phyloP scores from a whole-genome alignment of 1,140 invertebrate genomes.

The Drosophila seguyi region DNA sequence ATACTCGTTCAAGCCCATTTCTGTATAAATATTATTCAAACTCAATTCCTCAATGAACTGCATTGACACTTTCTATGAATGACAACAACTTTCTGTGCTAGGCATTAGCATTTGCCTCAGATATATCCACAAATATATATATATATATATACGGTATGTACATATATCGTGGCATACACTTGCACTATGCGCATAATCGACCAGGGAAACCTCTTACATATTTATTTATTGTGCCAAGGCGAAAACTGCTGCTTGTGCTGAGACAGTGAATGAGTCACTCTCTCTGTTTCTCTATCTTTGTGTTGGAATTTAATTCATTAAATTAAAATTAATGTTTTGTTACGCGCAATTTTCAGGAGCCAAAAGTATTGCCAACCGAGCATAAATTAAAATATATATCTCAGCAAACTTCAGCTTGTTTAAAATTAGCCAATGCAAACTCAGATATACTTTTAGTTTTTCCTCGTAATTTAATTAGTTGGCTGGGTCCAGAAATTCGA shows the following conservation, averaged over 20 bases:
- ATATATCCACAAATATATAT: constrained; percentile 22
- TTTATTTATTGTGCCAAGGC: constrained; percentile 79
- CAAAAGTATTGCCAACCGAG: constrained; percentile 76
- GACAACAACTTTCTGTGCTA: constrained; percentile 45
- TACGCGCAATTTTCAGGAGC: constrained; percentile 75
- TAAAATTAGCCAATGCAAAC: constrained; percentile 68
- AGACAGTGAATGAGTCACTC: constrained; percentile 23
- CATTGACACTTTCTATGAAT: constrained; percentile 65
- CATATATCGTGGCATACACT: constrained; percentile 62
- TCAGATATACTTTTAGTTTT: constrained; percentile 42
- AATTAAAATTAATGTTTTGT: constrained; percentile 82
- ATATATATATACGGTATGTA: constrained; percentile 18
- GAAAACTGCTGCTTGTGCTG: background rate
- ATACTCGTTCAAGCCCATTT: background rate
- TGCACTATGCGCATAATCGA: constrained; percentile 74
- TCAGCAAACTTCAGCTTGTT: constrained; percentile 59
- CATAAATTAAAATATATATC: constrained; percentile 82
- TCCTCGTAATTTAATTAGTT: constrained; percentile 82
- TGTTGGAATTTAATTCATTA: constrained; percentile 74
- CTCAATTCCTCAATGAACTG: constrained; percentile 43
- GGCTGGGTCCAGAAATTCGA: constrained; percentile 80
- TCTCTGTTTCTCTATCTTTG: background rate
- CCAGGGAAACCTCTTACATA: constrained; percentile 61
- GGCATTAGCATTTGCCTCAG: constrained; percentile 31
- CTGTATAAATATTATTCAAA: background rate